These are phyloP conservation scores for Pantherophis alleghaniensis DNA, from an alignment of 2,797 vertebrate species.

Conservation along the genomic window DNA sequence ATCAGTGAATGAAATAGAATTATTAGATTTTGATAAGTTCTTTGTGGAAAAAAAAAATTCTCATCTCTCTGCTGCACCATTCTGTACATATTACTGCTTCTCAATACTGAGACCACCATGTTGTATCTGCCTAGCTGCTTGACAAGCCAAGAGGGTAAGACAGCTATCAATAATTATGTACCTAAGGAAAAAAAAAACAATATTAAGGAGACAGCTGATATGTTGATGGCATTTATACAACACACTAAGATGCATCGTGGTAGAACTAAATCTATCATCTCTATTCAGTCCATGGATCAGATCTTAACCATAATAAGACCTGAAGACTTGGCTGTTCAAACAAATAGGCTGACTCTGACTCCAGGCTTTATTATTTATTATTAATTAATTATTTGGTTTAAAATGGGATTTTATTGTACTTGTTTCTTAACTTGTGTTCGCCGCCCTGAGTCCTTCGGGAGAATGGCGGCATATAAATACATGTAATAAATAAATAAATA, in stretches of 20 bases:
- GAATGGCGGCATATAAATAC: no score
- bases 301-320: background rate
- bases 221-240: background rate
- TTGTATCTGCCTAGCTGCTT: background rate
- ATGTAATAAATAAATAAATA: no score
- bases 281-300: background rate
- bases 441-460: no score
- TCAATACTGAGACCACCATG: background rate
- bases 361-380: no score
- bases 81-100: background rate
- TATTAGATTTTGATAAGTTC: background rate
- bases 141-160: no score
- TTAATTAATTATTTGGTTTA: no score
- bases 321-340: no score
- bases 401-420: no score
- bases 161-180: background rate
- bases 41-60: background rate
- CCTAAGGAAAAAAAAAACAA: background rate
- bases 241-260: background rate
- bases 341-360: no score
- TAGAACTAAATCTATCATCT: background rate
- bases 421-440: no score
- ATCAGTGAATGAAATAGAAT: background rate
- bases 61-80: background rate
- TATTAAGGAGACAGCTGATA: background rate